Percentiles rank a stretch among this genome's conserved stretches.
These are phyloP conservation scores for Neoniphon sammara DNA, from an alignment of 2,797 vertebrate genomes.

Conservation along the genomic window DNA sequence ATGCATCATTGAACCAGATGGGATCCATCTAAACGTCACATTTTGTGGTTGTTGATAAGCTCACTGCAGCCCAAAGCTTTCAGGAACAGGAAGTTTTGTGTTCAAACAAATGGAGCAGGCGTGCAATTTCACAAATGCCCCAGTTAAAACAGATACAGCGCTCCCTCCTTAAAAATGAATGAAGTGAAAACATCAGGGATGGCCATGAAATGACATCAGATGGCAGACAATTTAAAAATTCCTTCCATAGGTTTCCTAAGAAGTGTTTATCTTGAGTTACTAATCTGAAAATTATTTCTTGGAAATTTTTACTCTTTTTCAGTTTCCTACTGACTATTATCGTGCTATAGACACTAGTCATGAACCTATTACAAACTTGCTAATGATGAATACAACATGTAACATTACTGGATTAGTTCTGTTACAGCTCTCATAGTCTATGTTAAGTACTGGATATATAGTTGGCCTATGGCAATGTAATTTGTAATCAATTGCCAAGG, in stretches of 20 bases:
- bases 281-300: too few relatives aligned
- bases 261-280: too few relatives aligned
- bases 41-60: slow-evolving; percentile 1
- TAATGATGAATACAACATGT: too few relatives aligned
- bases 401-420: too few relatives aligned
- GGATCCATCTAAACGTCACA: neutral
- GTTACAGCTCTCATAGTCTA: too few relatives aligned
- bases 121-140: neutral
- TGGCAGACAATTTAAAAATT: neutral
- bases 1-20: slow-evolving; percentile 2
- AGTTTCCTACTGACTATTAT: too few relatives aligned
- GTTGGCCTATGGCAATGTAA: too few relatives aligned
- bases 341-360: too few relatives aligned
- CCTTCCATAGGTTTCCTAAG: neutral
- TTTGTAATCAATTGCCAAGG: too few relatives aligned
- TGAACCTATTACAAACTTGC: too few relatives aligned
- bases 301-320: too few relatives aligned
- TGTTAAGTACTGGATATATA: too few relatives aligned
- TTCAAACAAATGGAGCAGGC: slow-evolving; percentile 6
- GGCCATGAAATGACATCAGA: neutral
- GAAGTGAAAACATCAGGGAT: slow-evolving; percentile 15
- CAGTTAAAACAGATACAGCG: neutral
- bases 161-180: neutral
- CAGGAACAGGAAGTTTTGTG: slow-evolving; percentile 15
- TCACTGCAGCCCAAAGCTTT: neutral